Evolutionary conservation across 2,113 vertebrate genomes (phyloP), one percentile per base, ranked within the genome.

Genomic region (Serilophus lunatus): DNA sequence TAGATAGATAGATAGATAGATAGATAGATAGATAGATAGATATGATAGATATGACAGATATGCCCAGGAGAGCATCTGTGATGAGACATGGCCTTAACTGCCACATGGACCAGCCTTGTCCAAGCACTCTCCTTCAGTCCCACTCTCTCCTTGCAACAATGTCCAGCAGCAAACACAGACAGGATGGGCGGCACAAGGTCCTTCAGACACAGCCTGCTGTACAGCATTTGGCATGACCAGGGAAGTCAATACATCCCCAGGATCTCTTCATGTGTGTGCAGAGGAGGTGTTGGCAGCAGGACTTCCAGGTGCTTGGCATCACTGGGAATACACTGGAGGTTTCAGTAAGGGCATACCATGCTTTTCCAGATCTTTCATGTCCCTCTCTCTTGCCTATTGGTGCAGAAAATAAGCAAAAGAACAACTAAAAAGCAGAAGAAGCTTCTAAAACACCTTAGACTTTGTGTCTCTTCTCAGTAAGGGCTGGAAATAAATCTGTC

Each of bases 321-420:
- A 17, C 61, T 28, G 42, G 36, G 25, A 66, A 40, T 33, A 11
- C 15, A 1, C 19, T 56, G 59, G 64, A 8, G 7, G 2, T 61
- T 57, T 65, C 0, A 2, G 28, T 18, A 18, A 57, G 42, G 70
- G 18, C 20, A 78, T 14, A 6, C 7, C 18, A 0, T 1, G 1
- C 26, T 77, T 69, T 49, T 66, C 40, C n/a, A 91, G 36, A 72
- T 19, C 53, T 22, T 5, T 65, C 22, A 26, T 81, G n/a, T 44
- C 10, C 22, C 35, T 2, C 13, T 86, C n/a, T 31, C 45, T 84
- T 84, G 36, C 17, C 26, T 81, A 2, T 23, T 31, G 33, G 29
- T 61, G 36, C 61, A 79, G 82, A 85, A 68, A 71, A 84, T 49
- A 83, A 80, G 22, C 19, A 33, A 56, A 69, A 45, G 38, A 66